Base-by-base conservation (phyloP, 2,888 invertebrate species). In the Notodonta ziczac region DNA sequence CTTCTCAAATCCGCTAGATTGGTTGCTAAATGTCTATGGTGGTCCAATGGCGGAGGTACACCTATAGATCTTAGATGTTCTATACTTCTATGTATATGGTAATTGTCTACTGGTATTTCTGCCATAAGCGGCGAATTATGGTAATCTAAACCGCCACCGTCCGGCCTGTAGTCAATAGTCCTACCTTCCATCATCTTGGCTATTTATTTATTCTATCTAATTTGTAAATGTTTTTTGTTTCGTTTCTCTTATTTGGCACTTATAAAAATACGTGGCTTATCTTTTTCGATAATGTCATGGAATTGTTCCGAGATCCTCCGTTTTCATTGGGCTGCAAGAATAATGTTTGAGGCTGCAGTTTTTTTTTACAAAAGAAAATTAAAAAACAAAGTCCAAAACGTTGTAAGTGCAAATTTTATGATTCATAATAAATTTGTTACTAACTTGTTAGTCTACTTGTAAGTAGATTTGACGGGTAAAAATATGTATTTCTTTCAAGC, bases 111-210 rank as follows among this genome's bases (percentile, higher is more conserved):
- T 48, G 95, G 96, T 81, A 96, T 96, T 87, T 96, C 96, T 0
- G 95, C 96, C 93, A 96, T 95, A 13, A 95, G 81, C 9, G 95
- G 96, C 13, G 95, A 95, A 80, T 95, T 95, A 83, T 95, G 96
- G 83, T 95, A 95, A 78, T 95, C 95, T 65, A 95, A 89, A 48
- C 95, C 95, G 62, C 95, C 95, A 78, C 95, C 95, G 66, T 94
- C 94, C 51, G 94, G 90, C 77, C 94, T 85, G 76, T 94, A 94
- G 74, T 94, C 94, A 71, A 94, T 93, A 54, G 94, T 94, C 80
- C 94, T 82, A 78, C 94, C 94, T 90, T 94, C 94, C 94, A 94
- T 94, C 93, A 93, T 93, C 85, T 91, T 91, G 85, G 77, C 75
- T 76, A 77, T 70, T 74, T 76, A 72, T 81, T 56, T 63, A 68